phyloP scores from a whole-genome alignment of 2,113 vertebrate species.

The Acanthisitta chloris region DNA sequence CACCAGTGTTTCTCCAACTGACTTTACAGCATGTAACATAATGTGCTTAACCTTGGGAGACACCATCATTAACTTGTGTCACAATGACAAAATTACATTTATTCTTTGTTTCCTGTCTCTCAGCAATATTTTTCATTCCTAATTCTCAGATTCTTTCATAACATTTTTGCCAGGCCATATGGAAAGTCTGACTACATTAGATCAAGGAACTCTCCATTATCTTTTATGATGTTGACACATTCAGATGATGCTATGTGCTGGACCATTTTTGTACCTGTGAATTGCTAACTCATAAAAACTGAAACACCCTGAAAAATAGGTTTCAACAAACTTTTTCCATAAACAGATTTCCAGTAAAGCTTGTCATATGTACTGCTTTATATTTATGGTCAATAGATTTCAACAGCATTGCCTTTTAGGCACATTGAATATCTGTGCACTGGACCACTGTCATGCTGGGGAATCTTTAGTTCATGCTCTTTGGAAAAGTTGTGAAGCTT shows the following conservation, averaged over 20 bases:
- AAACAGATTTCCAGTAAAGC: neutral
- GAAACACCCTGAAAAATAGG: neutral
- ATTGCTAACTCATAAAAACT: neutral
- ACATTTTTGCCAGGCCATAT: neutral
- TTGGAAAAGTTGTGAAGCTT: neutral
- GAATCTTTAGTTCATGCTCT: neutral
- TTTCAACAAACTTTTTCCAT: neutral
- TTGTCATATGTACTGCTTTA: neutral
- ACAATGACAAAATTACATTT: neutral
- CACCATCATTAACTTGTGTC: neutral
- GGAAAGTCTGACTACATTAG: neutral
- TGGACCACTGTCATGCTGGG: neutral
- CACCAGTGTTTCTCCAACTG: neutral
- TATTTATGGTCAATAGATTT: neutral
- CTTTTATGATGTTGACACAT: neutral
- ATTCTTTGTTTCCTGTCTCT: neutral
- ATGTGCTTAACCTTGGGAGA: neutral
- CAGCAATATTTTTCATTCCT: neutral
- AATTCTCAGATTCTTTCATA: slow-evolving; percentile 6
- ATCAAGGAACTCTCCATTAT: neutral
- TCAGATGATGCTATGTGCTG: neutral
- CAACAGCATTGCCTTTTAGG: neutral
- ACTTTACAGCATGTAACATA: neutral
- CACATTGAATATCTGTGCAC: neutral
- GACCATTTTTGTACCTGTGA: neutral